A percentile compares a stretch with the other conserved stretches of the same genome.
Conservation (phyloP, 35 echinoderm and acorn worm genomes). For the Apostichopus japonicus region DNA sequence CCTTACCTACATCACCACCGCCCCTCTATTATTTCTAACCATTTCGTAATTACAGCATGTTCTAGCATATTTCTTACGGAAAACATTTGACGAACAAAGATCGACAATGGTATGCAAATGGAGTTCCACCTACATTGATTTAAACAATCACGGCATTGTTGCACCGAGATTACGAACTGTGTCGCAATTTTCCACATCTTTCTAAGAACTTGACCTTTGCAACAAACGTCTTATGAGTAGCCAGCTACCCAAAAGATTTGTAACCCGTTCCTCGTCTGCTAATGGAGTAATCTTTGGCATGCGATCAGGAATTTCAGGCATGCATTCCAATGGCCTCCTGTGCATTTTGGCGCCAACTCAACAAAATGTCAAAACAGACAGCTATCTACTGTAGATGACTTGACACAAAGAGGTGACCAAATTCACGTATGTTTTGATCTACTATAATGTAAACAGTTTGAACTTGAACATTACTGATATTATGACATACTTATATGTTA, state of each 20-base stretch:
- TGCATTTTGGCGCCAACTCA: conserved; percentile 43
- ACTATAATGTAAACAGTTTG: background rate
- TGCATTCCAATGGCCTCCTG: background rate
- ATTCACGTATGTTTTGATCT: background rate
- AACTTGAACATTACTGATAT: too few relatives aligned
- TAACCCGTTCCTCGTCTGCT: background rate
- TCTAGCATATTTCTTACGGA: too few relatives aligned
- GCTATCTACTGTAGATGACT: conserved; percentile 19
- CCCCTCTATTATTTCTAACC: too few relatives aligned
- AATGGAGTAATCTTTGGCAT: conserved; percentile 25
- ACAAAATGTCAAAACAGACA: conserved; percentile 25
- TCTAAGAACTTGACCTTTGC: background rate
- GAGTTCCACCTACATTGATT: too few relatives aligned
- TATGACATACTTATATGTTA: too few relatives aligned
- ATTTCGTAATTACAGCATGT: too few relatives aligned
- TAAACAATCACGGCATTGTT: too few relatives aligned
- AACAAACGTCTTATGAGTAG: background rate
- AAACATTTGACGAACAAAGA: too few relatives aligned
- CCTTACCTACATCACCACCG: too few relatives aligned
- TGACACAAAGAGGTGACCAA: background rate
- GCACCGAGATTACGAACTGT: background rate
- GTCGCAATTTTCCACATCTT: background rate
- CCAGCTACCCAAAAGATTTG: background rate
- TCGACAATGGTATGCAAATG: too few relatives aligned
- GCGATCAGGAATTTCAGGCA: conserved; percentile 20